Conservation (phyloP, 1,140 invertebrate genomes). For the Drosophila elegans region DNA sequence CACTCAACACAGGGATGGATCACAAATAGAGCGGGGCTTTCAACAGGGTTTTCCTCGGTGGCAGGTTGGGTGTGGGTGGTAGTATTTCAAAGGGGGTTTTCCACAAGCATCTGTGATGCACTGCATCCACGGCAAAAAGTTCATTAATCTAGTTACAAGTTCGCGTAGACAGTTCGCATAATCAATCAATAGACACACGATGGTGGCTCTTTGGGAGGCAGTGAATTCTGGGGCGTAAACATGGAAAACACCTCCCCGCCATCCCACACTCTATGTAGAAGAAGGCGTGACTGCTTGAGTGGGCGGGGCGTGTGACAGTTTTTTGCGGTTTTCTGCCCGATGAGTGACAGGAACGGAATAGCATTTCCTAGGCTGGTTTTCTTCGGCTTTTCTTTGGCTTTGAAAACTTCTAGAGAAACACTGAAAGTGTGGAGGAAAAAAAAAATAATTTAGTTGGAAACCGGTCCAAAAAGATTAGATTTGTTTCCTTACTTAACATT, state of each 20-base stretch:
- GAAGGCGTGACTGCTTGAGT: slow-evolving; percentile 10
- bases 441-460: slow-evolving; percentile 15
- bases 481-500: too few species aligned
- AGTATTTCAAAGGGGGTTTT: background rate
- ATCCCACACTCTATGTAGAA: background rate
- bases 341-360: slow-evolving; percentile 49
- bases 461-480: background rate
- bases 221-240: slow-evolving; percentile 26
- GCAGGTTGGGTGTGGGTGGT: background rate
- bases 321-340: slow-evolving; percentile 24
- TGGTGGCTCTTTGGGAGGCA: background rate
- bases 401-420: background rate
- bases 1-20: slow-evolving; percentile 3
- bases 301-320: slow-evolving; percentile 25
- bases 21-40: background rate
- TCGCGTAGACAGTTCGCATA: slow-evolving; percentile 81
- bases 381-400: slow-evolving; percentile 1
- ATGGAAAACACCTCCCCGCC: background rate
- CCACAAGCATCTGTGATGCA: slow-evolving; percentile 29
- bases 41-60: background rate
- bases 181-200: slow-evolving; percentile 75
- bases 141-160: slow-evolving; percentile 84
- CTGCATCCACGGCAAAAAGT: slow-evolving; percentile 70
- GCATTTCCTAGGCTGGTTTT: slow-evolving; percentile 35
- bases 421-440: background rate